Conservation (phyloP, 2,113 vertebrate genomes). For the Phalacrocorax brasilianus region DNA sequence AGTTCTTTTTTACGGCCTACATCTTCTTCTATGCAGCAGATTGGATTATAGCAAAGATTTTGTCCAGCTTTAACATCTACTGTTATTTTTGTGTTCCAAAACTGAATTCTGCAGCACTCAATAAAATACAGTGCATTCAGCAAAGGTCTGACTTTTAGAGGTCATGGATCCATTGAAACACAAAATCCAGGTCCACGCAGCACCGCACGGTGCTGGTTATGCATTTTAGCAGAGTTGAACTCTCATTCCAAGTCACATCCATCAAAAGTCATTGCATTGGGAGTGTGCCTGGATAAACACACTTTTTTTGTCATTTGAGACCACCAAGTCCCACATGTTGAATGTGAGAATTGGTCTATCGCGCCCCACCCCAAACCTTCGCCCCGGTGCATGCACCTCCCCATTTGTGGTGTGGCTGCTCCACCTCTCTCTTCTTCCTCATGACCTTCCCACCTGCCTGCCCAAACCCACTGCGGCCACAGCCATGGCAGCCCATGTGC, state of each 20-base stretch:
- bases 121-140: neutral
- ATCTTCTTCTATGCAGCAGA: neutral
- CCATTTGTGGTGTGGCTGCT: neutral
- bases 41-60: neutral
- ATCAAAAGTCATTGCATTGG: neutral
- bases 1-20: neutral
- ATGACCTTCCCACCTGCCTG: neutral
- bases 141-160: neutral
- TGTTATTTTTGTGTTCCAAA: neutral
- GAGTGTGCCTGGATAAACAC: neutral
- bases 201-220: accelerated
- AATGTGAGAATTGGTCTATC: neutral
- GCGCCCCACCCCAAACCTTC: neutral
- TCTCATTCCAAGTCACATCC: neutral
- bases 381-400: neutral
- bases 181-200: neutral
- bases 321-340: accelerated
- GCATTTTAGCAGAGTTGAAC: neutral
- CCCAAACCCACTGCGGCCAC: neutral
- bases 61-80: neutral
- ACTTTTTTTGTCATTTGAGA: neutral
- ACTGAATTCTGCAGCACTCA: neutral
- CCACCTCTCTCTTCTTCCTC: neutral
- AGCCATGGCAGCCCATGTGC: accelerated
- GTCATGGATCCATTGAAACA: neutral